Conservation (phyloP, 2,797 vertebrate genomes). For the Merluccius polli region DNA sequence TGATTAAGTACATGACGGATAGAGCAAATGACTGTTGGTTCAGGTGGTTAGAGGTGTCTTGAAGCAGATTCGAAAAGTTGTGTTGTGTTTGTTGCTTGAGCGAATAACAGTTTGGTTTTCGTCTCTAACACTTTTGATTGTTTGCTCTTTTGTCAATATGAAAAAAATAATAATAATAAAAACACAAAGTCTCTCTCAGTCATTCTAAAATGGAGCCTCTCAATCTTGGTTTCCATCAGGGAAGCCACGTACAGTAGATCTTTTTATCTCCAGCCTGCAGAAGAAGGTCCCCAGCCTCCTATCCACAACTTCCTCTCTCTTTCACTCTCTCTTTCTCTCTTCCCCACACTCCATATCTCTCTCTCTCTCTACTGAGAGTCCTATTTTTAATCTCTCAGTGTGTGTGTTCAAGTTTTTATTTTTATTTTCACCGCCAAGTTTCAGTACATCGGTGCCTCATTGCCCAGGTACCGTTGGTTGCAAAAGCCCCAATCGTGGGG, state of each 20-base stretch:
- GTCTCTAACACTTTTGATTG: no score
- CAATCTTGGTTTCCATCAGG: constrained; percentile 45
- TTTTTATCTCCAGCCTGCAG: constrained; percentile 74
- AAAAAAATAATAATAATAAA: no score
- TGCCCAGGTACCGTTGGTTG: no score
- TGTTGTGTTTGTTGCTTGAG: no score
- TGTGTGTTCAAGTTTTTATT: constrained; percentile 35
- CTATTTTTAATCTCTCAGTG: constrained; percentile 75
- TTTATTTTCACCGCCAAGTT: constrained; percentile 22
- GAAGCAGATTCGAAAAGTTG: no score
- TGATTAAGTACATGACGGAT: no score
- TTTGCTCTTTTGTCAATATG: no score
- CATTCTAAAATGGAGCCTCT: constrained; percentile 25
- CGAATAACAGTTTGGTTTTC: no score
- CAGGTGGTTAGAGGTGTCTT: no score
- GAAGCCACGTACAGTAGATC: constrained; percentile 51
- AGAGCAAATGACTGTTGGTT: no score
- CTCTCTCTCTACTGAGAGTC: constrained; percentile 66
- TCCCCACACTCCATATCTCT: constrained; percentile 19
- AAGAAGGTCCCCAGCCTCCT: constrained; percentile 71
- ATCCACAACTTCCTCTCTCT: constrained; percentile 64
- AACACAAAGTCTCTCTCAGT: constrained; percentile 25
- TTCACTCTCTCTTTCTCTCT: constrained; percentile 3
- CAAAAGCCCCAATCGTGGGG: no score
- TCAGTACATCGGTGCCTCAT: no score